These are phyloP conservation scores for Platycnemis pennipes DNA, from an alignment of 2,888 invertebrate species.

Conservation along the genomic window DNA sequence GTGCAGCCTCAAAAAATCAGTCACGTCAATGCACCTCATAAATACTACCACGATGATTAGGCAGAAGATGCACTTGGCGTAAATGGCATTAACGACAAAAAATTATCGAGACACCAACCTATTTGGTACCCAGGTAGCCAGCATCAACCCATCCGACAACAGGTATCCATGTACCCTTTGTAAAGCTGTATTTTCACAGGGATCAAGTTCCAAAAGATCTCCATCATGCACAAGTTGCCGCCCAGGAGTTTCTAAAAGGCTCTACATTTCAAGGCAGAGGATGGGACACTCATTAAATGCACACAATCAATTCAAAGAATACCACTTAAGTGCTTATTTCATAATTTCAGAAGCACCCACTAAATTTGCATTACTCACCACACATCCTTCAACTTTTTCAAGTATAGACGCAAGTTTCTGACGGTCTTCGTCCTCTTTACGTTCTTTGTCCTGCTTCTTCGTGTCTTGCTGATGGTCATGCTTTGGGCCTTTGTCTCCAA, in stretches of 20 bases:
- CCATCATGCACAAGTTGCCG: conserved; percentile 93
- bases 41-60: not conserved
- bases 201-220: conserved; percentile 93
- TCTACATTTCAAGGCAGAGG: conserved; percentile 78
- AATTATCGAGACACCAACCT: conserved; percentile 76
- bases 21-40: not conserved
- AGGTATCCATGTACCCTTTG: conserved; percentile 95
- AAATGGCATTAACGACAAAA: too few relatives aligned
- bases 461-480: conserved; percentile 77
- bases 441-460: conserved; percentile 77
- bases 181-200: conserved; percentile 91
- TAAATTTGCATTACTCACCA: conserved; percentile 80
- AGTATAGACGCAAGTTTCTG: conserved; percentile 86
- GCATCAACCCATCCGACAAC: conserved; percentile 94
- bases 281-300: conserved; percentile 28
- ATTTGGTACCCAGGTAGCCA: conserved; percentile 90
- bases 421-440: conserved; percentile 81
- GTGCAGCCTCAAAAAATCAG: not conserved
- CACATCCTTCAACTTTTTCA: conserved; percentile 94
- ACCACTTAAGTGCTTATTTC: not conserved
- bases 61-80: not conserved
- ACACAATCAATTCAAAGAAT: not conserved
- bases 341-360: not conserved
- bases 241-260: conserved; percentile 88
- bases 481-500: conserved; percentile 79